phyloP scores from a whole-genome alignment of 2,113 vertebrate genomes.

The Ammodytes dubius region DNA sequence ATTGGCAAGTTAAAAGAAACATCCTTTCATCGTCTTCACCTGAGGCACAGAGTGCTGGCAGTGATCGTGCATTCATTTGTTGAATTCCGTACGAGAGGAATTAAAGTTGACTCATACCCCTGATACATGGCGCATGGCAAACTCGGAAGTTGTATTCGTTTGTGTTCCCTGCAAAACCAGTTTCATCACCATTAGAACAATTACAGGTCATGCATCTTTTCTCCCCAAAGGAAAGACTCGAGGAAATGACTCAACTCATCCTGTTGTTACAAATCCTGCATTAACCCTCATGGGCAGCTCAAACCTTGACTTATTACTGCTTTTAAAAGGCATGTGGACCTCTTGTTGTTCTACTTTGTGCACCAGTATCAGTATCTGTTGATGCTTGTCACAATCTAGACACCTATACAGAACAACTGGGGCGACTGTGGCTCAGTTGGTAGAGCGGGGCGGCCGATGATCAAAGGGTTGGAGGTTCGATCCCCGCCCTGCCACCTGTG shows the following conservation, averaged over 20 bases:
- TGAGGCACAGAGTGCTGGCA: slow-evolving; percentile 43
- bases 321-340: not conserved
- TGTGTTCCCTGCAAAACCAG: not conserved
- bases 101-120: slow-evolving; percentile 20
- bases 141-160: not conserved
- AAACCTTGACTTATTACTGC: not conserved
- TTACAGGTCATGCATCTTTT: slow-evolving; percentile 21
- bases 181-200: slow-evolving; percentile 21
- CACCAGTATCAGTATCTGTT: not conserved
- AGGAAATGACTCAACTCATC: not conserved
- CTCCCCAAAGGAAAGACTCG: not conserved
- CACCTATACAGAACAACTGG: not conserved
- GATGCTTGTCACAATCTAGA: not conserved
- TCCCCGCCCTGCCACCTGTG: too few relatives aligned
- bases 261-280: slow-evolving; percentile 15
- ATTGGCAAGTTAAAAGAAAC: slow-evolving; percentile 22
- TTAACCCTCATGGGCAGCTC: not conserved
- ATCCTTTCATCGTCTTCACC: slow-evolving; percentile 25
- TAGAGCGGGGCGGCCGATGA: too few relatives aligned
- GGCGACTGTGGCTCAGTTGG: too few relatives aligned
- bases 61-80: not conserved
- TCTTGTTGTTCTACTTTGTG: not conserved
- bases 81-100: slow-evolving; percentile 10
- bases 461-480: too few relatives aligned
- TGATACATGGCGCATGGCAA: slow-evolving; percentile 14